These are phyloP conservation scores for Pygmarrhopalites habei DNA, from an alignment of 1,140 invertebrate species.

Conservation along the genomic window DNA sequence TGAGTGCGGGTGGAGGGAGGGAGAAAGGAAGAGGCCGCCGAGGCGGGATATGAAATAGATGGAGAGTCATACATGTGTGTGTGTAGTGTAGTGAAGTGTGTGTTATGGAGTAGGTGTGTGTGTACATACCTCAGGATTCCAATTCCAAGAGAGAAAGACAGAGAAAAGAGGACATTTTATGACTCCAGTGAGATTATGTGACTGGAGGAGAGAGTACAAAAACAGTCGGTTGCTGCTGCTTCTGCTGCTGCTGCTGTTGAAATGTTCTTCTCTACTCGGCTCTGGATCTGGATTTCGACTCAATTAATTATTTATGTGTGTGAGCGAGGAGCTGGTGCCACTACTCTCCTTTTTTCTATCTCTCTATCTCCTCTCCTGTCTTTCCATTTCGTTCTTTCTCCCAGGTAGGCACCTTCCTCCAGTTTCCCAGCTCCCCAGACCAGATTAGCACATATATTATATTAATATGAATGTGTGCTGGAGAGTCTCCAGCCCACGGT, in stretches of 20 bases:
- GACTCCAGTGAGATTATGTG: background rate
- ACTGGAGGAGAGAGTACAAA: background rate
- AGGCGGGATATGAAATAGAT: background rate
- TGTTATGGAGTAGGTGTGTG: too few species aligned
- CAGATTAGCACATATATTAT: background rate
- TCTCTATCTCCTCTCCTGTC: background rate
- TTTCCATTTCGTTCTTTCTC: constrained; percentile 8
- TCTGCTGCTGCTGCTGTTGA: background rate
- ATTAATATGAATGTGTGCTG: too few species aligned
- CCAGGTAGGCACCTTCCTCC: too few species aligned
- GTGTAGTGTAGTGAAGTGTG: too few species aligned
- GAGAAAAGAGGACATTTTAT: background rate
- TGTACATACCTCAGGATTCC: too few species aligned
- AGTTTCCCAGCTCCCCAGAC: too few species aligned
- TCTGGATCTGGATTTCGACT: too few species aligned
- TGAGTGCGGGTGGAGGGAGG: too few species aligned
- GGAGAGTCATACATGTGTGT: background rate
- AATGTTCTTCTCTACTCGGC: background rate
- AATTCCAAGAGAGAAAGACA: too few species aligned
- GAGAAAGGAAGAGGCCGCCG: background rate
- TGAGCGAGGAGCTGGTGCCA: background rate
- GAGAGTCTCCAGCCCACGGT: too few species aligned
- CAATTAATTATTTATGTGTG: too few species aligned
- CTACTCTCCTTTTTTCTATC: background rate
- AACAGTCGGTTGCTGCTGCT: background rate